Evolutionary conservation across 53 echinoderm and acorn worm genomes (phyloP), one percentile per base, ranked within the genome.

Genomic region (Hippasteria phrygiana): DNA sequence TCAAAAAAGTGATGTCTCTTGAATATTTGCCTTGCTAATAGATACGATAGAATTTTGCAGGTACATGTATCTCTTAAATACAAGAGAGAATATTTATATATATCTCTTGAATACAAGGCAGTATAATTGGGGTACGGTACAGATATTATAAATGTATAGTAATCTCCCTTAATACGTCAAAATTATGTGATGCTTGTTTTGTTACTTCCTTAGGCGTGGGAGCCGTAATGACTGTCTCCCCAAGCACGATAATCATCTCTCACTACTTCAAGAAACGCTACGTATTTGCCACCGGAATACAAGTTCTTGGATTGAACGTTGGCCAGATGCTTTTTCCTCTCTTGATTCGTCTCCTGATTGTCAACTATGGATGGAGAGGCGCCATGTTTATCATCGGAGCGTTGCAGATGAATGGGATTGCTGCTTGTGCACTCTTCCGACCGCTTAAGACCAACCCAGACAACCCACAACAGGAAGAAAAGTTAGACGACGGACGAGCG

Each of bases 361-460:
- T 34, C 11, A 67, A 42, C 69, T 89, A 64, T 29, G 89, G 79
- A 2, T 89, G 89, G 89, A 47, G 71, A 26, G 89, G 89, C 33
- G 71, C 89, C 89, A 89, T 89, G 78, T 51, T 89, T 69, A 43
- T 89, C 29, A 40, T 54, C 17, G 63, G 75, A 1, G 89, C 78
- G 35, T 34, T 89, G 36, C 73, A 66, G 13, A 50, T 89, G 50
- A 89, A 89, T 50, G 42, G 70, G 2, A 53, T 70, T 8, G 89
- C 42, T 27, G 78, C 66, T 43, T 78, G 89, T 31, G 88, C 88
- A 36, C 79, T 89, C 38, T 71, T 89, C 18, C 89, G 89, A 17
- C 79, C 89, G 41, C n/a, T 89, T 5, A 79, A 77, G 76, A 0
- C 62, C 10, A 59, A 24, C 26, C 20, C 22, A 16, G 75, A 47